Evolutionary conservation across 2,113 vertebrate genomes (phyloP).

Genomic region (Cryptomyrus ogoouensis): DNA sequence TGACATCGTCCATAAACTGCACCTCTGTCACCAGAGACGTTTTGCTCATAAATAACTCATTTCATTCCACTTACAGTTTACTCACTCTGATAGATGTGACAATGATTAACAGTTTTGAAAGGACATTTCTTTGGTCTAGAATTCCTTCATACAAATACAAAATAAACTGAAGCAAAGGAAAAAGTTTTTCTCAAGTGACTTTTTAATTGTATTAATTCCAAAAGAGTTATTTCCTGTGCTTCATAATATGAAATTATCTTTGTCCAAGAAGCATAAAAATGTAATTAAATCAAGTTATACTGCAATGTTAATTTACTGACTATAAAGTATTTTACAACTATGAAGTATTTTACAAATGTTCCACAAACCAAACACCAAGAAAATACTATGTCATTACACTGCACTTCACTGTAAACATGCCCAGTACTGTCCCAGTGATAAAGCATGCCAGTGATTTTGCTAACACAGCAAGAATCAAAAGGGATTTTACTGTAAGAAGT

Average conservation of each 20-base stretch:
- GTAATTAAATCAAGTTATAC: not conserved
- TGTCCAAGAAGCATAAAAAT: not conserved
- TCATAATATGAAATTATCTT: not conserved
- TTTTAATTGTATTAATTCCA: not conserved
- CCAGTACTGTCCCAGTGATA: not conserved
- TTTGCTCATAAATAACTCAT: slow-evolving; percentile 3
- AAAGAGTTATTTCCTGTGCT: not conserved
- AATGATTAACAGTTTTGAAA: not conserved
- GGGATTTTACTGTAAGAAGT: not conserved
- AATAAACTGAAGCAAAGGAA: not conserved
- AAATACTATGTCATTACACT: not conserved
- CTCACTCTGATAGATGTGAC: not conserved
- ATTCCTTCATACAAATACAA: not conserved
- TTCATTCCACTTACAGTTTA: not conserved
- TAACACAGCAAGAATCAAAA: slow-evolving; percentile 4
- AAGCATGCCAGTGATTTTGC: not conserved
- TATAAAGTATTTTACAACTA: not conserved
- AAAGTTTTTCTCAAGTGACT: not conserved
- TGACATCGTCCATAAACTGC: not conserved
- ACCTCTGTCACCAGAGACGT: not conserved
- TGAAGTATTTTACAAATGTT: not conserved
- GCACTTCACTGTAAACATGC: not conserved
- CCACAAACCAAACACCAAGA: not conserved
- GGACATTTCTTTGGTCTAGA: not conserved
- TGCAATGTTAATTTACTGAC: not conserved